phyloP scores from a whole-genome alignment of 2,113 vertebrate genomes.

The Mohoua ochrocephala region DNA sequence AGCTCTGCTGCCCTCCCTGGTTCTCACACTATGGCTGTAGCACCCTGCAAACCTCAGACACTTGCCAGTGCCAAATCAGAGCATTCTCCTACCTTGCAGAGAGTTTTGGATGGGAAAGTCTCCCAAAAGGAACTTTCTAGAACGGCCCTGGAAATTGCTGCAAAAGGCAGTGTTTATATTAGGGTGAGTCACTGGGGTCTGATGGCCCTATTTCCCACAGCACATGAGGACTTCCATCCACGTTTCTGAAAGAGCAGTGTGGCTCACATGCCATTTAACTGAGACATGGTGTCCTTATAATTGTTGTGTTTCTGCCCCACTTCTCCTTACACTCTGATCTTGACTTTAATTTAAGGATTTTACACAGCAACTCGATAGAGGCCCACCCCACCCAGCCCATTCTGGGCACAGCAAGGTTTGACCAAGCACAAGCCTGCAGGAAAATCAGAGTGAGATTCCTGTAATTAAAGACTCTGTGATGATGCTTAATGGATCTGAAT shows the following conservation, averaged over 20 bases:
- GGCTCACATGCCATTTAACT: not conserved
- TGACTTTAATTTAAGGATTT: not conserved
- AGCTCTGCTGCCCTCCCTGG: not conserved
- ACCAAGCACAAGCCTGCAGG: not conserved
- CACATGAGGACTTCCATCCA: not conserved
- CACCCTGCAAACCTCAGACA: not conserved
- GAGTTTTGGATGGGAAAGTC: not conserved
- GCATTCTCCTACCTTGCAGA: not conserved
- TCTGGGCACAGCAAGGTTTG: not conserved
- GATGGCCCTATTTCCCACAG: not conserved
- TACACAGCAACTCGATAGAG: not conserved
- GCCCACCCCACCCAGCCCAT: not conserved
- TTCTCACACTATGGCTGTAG: not conserved
- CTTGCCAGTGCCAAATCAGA: not conserved
- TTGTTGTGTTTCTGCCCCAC: not conserved
- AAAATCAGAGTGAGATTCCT: not conserved
- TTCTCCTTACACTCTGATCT: not conserved
- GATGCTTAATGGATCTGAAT: not conserved
- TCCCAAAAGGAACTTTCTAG: not conserved
- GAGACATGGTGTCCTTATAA: not conserved
- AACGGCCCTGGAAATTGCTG: not conserved
- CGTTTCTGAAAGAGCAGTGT: not conserved
- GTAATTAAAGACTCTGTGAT: not conserved
- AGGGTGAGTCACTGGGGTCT: not conserved
- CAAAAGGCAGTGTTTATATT: not conserved